These are phyloP conservation scores for Astropecten irregularis DNA, from an alignment of 53 echinoderm and acorn worm genomes.

Conservation along the genomic window DNA sequence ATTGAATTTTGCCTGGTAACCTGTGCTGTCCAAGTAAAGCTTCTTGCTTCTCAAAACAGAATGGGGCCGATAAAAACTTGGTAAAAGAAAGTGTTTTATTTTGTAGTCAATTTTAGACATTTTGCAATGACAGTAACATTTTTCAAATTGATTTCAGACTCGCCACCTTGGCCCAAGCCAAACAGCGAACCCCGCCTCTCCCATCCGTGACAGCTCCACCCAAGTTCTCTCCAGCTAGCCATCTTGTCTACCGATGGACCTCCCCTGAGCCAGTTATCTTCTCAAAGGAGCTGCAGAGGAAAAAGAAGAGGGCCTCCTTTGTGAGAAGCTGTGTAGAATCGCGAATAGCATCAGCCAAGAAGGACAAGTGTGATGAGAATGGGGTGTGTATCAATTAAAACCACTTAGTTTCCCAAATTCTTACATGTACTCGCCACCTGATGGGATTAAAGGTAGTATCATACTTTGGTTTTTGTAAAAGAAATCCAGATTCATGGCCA, in stretches of 20 bases:
- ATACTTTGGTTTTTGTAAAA: too few species aligned
- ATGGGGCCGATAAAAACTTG: too few species aligned
- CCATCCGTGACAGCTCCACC: neutral
- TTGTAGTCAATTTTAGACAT: too few species aligned
- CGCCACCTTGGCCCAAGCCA: neutral
- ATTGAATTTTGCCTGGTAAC: too few species aligned
- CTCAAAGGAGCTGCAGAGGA: constrained; percentile 6
- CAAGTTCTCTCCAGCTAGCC: neutral
- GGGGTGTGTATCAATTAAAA: constrained; percentile 16
- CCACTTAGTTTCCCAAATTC: too few species aligned
- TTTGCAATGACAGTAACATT: too few species aligned
- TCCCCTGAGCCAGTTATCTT: constrained; percentile 31
- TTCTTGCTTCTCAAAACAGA: too few species aligned
- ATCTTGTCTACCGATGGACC: constrained; percentile 15
- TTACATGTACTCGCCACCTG: too few species aligned
- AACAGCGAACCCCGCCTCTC: neutral
- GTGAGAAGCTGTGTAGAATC: neutral
- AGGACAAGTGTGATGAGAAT: neutral
- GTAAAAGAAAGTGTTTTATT: too few species aligned
- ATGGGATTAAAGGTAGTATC: too few species aligned
- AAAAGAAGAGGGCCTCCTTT: neutral
- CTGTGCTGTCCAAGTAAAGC: too few species aligned
- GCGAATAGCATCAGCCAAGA: neutral
- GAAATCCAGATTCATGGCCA: too few species aligned
- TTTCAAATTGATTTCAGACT: constrained; percentile 19